Base-by-base conservation (phyloP, 2,888 invertebrate species). In the Aethes cnicana region DNA sequence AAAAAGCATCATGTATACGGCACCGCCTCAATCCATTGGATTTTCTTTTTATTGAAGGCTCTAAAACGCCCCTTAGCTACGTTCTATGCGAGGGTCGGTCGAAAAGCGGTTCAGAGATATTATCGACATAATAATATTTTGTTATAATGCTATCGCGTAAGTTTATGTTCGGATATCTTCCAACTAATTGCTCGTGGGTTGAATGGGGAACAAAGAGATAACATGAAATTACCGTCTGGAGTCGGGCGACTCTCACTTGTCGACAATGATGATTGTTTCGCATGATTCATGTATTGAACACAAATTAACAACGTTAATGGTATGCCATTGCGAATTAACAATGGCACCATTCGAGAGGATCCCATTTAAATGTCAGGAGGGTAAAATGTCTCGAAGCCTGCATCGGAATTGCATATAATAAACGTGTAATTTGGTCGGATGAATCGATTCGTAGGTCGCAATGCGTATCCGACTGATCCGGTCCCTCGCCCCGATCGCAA, bases 401-500 rank as follows among this genome's bases (percentile, higher is more conserved):
- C 14, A 12, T 20, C 16, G 26, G 20, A 43, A 33, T 41, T 46
- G 32, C 30, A 37, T 43, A 48, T 42, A 53, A 54, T 58, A 59
- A 55, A 54, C 58, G 55, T 56, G 54, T 58, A 68, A 62, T 67
- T 69, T 70, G 66, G 68, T 66, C 57, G 65, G 66, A 72, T 74
- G 66, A 78, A 78, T 84, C 74, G 77, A 73, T 74, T 53, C 39
- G 46, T 32, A 46, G 46, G 52, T 46, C 68, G 59, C 62, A 69
- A 69, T 55, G 66, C 59, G 69, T 61, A 62, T 59, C 60, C 57
- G 57, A 56, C 53, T 63, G 66, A 64, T 56, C 68, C 60, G 63
- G 64, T 68, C 73, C 77, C 71, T 73, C 70, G 63, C 57, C 79
- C 74, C 68, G 69, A 67, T 64, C 77, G 84, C 84, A 85, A 88